Evolutionary conservation across 2,797 vertebrate genomes (phyloP).

Genomic region (Heliangelus exortis): DNA sequence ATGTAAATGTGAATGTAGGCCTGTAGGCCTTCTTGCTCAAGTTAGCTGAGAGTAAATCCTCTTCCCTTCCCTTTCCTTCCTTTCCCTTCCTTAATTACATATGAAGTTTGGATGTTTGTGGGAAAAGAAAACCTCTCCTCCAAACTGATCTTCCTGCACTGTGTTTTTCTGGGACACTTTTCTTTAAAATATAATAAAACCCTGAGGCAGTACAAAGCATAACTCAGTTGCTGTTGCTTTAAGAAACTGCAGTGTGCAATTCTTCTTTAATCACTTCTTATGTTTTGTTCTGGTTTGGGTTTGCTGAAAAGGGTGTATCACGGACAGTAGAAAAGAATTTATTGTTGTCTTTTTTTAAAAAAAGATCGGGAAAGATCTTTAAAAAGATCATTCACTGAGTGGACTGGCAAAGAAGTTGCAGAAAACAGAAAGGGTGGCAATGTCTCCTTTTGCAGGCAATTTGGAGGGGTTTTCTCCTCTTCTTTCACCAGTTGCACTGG

Average conservation of each 20-base stretch:
- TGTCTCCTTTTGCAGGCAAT: constrained; percentile 33
- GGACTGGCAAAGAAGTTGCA: constrained; percentile 38
- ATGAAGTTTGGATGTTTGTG: neutral
- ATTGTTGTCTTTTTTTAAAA: constrained; percentile 20
- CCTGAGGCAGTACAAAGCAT: neutral
- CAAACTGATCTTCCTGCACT: neutral
- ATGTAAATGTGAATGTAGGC: neutral
- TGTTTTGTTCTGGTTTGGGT: constrained; percentile 48
- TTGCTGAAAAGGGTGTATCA: constrained; percentile 45
- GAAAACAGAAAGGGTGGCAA: constrained; percentile 45
- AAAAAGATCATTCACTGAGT: constrained; percentile 34
- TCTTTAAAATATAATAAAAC: neutral
- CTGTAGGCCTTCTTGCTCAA: neutral
- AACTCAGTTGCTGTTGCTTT: constrained; percentile 17
- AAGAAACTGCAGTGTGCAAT: neutral
- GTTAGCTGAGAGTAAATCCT: neutral
- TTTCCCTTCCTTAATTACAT: neutral
- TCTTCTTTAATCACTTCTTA: constrained; percentile 2
- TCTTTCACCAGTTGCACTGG: neutral
- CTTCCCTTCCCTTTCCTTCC: too few relatives aligned
- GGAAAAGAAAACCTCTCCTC: neutral
- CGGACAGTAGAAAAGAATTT: constrained; percentile 53
- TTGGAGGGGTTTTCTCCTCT: constrained; percentile 26
- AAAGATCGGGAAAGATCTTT: constrained; percentile 22
- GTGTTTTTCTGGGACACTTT: neutral